Base-by-base conservation (phyloP, 2,888 invertebrate species). In the Therioaphis trifolii region DNA sequence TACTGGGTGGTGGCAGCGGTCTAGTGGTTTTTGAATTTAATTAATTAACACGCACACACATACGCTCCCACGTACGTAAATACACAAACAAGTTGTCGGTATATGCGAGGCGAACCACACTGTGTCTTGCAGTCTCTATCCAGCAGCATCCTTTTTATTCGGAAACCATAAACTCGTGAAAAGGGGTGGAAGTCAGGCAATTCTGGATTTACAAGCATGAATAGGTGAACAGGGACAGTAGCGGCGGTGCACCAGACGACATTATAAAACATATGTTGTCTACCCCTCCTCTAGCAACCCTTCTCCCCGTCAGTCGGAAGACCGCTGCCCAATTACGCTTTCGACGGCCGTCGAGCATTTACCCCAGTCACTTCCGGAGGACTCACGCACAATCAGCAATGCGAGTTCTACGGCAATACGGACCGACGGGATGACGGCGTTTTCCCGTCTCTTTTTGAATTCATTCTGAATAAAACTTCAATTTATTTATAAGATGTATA, bases 1-100 rank as follows among this genome's bases (percentile, higher is more conserved):
- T 21, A 69, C 27, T 55, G 68, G 11, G 40, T 43, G 21, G 29
- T 49, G 61, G 69, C 43, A 43, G 69, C 43, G 58, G 79, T 80
- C 69, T 71, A 80, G 80, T 72, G 72, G 72, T 72, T 63, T 72
- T 82, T 61, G 61, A 63, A 63, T 82, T 82, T 49, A 82, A 82
- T 82, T 82, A 82, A 82, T 72, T 72, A 72, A 66, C 63, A 76
- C 46, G n/a, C 9, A n/a, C 58, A 18, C 58, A 46, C 75, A 2
- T 15, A 15, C 24, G 7, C 4, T 21, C 15, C 7, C 40, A 52
- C 27, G 15, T 15, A 69, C 27, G 11, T n/a, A 27, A 18, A 49
- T 43, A 27, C 27, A 77, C 15, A 18, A 11, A 43, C 43, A 5
- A 40, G 43, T 21, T 29, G 24, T 27, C 2, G 5, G 61, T 24